These are phyloP conservation scores for Trachymyrmex septentrionalis DNA, from an alignment of 1,140 invertebrate genomes.

Conservation along the genomic window DNA sequence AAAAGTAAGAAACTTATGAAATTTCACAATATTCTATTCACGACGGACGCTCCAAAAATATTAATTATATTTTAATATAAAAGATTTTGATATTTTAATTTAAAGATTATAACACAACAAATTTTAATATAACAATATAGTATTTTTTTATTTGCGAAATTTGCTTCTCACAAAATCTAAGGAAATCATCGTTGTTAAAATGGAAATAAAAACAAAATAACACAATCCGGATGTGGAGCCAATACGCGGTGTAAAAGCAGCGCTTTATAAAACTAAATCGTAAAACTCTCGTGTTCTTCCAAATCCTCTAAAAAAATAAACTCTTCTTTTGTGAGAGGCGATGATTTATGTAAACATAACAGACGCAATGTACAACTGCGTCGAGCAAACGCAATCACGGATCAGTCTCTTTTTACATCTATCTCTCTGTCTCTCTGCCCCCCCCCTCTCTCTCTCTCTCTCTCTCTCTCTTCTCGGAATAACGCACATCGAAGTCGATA, in stretches of 20 bases:
- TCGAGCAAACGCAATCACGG: background rate
- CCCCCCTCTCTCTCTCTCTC: background rate
- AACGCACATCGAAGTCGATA: constrained; percentile 43
- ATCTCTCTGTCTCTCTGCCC: background rate
- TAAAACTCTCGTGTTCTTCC: constrained; percentile 15
- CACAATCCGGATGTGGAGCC: background rate
- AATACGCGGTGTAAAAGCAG: background rate
- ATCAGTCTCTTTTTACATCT: constrained; percentile 28
- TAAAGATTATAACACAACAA: background rate
- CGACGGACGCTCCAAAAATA: background rate
- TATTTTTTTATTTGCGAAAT: background rate
- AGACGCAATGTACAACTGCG: constrained; percentile 9
- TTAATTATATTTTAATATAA: background rate
- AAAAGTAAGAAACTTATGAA: background rate
- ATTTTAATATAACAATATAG: background rate
- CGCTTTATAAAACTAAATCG: constrained; percentile 15
- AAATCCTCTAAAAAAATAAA: constrained; percentile 32
- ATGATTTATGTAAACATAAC: constrained; percentile 47
- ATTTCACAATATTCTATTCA: background rate
- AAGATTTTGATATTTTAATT: background rate
- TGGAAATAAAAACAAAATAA: background rate
- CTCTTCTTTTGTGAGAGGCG: background rate
- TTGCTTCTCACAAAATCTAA: background rate
- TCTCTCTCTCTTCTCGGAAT: background rate
- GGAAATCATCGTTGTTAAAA: background rate